Evolutionary conservation across 2,797 vertebrate species (phyloP), one percentile per base, ranked within the genome.

Genomic region (Phoebastria nigripes): DNA sequence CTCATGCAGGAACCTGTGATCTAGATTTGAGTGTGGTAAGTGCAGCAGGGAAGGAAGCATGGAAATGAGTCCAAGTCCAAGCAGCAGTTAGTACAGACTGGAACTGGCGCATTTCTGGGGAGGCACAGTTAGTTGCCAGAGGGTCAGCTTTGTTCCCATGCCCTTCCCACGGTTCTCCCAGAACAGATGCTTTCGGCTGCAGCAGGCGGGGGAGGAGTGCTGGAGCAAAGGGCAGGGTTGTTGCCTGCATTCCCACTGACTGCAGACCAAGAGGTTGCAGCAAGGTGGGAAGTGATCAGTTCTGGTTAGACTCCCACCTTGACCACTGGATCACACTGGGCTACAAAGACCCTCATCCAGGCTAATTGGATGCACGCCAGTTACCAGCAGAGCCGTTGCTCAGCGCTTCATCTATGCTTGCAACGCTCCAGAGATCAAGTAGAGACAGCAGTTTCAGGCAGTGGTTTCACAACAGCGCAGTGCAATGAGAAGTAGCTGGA

Each of bases 351-450:
- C 15, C 31, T 83, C 9, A 21, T 67, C 35, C 82, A 80, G 51
- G 44, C 63, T 79, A 52, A 24, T 3, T 61, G 82, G 44, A 31
- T 76, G 71, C 52, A 37, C 4, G 21, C 24, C 77, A 66, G 26
- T 55, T 93, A 66, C 79, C 37, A 65, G 37, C 66, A 85, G 42
- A 61, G 78, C 62, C 9, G 2, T 70, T 66, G 21, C 31, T 78
- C 5, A 0, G 4, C 3, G 2, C 25, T 28, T 80, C 1, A 0
- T 70, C 77, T 82, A 10, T 62, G 72, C 76, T 95, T 52, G 37
- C n/a, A 44, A 2, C 0, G 0, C 52, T 78, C 37, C 44, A 29
- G 54, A 62, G 59, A 22, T 71, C 25, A 58, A 47, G 39, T 29
- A 33, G 69, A 86, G 55, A 49, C 25, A 42, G 66, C 13, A 24